These are phyloP conservation scores for Parelbella ahira DNA, from an alignment of 2,888 invertebrate species.

Conservation along the genomic window DNA sequence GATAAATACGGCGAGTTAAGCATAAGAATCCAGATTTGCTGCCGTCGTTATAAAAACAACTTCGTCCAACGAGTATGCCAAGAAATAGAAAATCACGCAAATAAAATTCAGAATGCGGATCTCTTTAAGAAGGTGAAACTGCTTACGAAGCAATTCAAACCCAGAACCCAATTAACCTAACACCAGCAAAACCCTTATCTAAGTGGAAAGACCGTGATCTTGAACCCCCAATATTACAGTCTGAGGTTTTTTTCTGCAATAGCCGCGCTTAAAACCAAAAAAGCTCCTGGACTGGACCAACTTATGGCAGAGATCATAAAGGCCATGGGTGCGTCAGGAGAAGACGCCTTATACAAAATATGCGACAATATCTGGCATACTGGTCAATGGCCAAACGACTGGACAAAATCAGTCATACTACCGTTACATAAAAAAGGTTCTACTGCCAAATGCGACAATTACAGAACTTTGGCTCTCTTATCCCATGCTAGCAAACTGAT, in stretches of 20 bases:
- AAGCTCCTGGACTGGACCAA: constrained; percentile 3
- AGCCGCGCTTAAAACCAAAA: neutral
- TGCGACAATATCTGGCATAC: constrained; percentile 21
- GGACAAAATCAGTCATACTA: constrained; percentile 19
- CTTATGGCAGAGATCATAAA: neutral
- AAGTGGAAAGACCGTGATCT: neutral
- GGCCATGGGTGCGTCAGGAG: neutral
- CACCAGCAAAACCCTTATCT: neutral
- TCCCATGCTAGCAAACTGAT: constrained; percentile 16
- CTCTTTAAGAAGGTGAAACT: constrained; percentile 5
- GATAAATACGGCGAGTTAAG: neutral
- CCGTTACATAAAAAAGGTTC: constrained; percentile 25
- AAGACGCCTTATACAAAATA: neutral
- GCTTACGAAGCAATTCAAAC: constrained; percentile 10
- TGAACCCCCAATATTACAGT: neutral
- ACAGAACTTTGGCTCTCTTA: constrained; percentile 9
- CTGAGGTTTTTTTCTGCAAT: neutral
- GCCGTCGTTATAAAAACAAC: constrained; percentile 3
- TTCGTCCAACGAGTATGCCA: neutral
- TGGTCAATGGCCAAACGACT: constrained; percentile 22
- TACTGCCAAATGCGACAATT: constrained; percentile 11
- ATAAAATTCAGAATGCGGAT: constrained; percentile 2
- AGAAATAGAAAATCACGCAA: neutral
- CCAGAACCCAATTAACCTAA: no score
- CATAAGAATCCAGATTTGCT: neutral